Evolutionary conservation across 2,888 invertebrate species (phyloP).

Genomic region (Cartodere bifasciata): DNA sequence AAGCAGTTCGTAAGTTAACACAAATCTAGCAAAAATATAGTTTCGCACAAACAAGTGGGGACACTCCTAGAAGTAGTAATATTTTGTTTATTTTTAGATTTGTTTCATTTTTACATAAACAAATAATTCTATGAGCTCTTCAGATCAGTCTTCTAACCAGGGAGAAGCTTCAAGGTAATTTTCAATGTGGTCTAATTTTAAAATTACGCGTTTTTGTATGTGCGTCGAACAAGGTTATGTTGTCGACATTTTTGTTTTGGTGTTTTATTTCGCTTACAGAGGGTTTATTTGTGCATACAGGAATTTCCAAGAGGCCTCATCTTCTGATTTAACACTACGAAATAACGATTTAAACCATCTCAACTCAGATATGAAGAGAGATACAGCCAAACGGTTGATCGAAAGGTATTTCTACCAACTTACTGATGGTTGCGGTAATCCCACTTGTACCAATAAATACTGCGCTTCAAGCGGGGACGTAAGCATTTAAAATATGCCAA

Average conservation of each 20-base stretch:
- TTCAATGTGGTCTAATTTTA: neutral
- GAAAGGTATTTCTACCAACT: conserved; percentile 89
- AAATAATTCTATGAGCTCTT: conserved; percentile 39
- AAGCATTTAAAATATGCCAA: conserved; percentile 19
- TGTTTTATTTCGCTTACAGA: neutral
- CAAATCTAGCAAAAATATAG: too few species aligned
- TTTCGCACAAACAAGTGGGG: too few species aligned
- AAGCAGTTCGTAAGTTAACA: too few species aligned
- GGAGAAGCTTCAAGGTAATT: conserved; percentile 41
- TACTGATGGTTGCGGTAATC: conserved; percentile 83
- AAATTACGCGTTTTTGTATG: conserved; percentile 21
- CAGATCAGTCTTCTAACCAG: conserved; percentile 32
- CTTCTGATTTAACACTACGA: conserved; percentile 24
- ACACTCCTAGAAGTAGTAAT: too few species aligned
- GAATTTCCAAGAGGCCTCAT: conserved; percentile 35
- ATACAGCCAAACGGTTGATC: conserved; percentile 72
- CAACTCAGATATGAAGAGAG: conserved; percentile 58
- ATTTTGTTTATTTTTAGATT: conserved; percentile 14
- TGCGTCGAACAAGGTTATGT: conserved; percentile 19
- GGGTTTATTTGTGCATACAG: conserved; percentile 15
- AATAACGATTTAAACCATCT: conserved; percentile 25
- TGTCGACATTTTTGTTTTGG: conserved; percentile 1
- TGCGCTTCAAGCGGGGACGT: conserved; percentile 87
- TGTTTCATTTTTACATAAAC: conserved; percentile 18
- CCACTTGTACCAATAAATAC: conserved; percentile 70